These are phyloP conservation scores for Eueides isabella DNA, from an alignment of 1,140 invertebrate species.

Conservation along the genomic window DNA sequence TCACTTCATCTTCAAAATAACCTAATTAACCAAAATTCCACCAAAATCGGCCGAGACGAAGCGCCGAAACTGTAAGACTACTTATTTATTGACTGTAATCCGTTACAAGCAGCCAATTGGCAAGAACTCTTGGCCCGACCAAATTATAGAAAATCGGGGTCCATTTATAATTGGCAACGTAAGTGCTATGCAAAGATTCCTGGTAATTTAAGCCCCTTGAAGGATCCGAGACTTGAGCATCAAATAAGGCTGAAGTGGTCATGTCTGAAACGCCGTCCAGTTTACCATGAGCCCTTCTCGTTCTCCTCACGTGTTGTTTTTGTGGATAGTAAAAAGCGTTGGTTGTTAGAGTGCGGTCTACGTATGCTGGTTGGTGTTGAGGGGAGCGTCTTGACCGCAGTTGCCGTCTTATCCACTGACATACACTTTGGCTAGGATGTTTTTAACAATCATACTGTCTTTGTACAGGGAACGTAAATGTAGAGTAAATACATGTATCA, in stretches of 20 bases:
- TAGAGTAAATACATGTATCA: too few relatives aligned
- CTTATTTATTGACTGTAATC: slow-evolving; percentile 41
- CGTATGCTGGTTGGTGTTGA: slow-evolving; percentile 35
- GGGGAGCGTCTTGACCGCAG: slow-evolving; percentile 49
- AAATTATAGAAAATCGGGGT: slow-evolving; percentile 23
- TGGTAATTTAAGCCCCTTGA: slow-evolving; percentile 49
- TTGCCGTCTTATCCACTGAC: slow-evolving; percentile 43
- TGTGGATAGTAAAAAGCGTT: slow-evolving; percentile 42
- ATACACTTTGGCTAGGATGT: slow-evolving; percentile 48
- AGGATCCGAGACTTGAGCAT: slow-evolving; percentile 50
- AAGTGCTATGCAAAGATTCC: slow-evolving; percentile 45
- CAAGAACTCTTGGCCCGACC: slow-evolving; percentile 10
- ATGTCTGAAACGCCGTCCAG: slow-evolving; percentile 42
- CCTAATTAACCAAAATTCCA: slow-evolving; percentile 29
- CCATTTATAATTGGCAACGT: slow-evolving; percentile 41
- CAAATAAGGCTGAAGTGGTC: slow-evolving; percentile 53
- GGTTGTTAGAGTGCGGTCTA: slow-evolving; percentile 39
- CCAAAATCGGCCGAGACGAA: slow-evolving; percentile 35
- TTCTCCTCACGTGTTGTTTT: slow-evolving; percentile 44
- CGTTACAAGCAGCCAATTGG: slow-evolving; percentile 33
- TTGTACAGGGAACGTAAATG: not conserved
- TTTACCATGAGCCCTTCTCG: slow-evolving; percentile 35
- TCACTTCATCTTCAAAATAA: not conserved
- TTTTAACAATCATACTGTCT: slow-evolving; percentile 32
- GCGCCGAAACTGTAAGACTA: slow-evolving; percentile 22